A percentile compares a stretch with the other conserved stretches of the same genome.
Evolutionary conservation across 2,113 vertebrate species (phyloP).

Genomic region (Pomatostomus ruficeps): DNA sequence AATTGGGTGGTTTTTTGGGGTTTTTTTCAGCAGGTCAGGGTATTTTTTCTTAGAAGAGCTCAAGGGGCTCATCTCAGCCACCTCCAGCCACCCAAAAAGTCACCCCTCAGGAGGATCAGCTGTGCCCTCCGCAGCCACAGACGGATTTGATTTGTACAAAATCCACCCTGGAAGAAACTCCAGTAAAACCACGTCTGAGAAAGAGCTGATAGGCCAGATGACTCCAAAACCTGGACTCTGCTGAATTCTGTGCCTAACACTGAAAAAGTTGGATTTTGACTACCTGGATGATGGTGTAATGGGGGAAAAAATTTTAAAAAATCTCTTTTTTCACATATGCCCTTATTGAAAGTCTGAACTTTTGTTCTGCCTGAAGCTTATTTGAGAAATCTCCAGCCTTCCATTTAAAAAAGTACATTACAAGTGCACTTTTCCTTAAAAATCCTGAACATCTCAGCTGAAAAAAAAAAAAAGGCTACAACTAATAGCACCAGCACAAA

Average conservation of each 20-base stretch:
- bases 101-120: neutral
- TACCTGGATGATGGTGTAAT: neutral
- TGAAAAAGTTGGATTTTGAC: neutral
- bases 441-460: neutral
- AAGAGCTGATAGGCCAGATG: neutral
- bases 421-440: neutral
- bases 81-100: neutral
- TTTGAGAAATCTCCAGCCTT: neutral
- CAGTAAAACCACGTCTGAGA: neutral
- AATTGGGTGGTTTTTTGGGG: accelerated
- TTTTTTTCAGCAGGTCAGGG: neutral
- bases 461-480: neutral
- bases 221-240: neutral
- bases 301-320: accelerated
- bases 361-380: neutral
- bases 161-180: neutral
- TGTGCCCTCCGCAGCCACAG: neutral
- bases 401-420: neutral
- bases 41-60: neutral
- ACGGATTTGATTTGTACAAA: neutral
- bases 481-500: neutral
- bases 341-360: neutral
- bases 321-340: neutral
- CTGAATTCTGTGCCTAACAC: neutral
- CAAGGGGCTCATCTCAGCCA: neutral